phyloP scores from a whole-genome alignment of 2,888 invertebrate genomes.

The Protula sp. region DNA sequence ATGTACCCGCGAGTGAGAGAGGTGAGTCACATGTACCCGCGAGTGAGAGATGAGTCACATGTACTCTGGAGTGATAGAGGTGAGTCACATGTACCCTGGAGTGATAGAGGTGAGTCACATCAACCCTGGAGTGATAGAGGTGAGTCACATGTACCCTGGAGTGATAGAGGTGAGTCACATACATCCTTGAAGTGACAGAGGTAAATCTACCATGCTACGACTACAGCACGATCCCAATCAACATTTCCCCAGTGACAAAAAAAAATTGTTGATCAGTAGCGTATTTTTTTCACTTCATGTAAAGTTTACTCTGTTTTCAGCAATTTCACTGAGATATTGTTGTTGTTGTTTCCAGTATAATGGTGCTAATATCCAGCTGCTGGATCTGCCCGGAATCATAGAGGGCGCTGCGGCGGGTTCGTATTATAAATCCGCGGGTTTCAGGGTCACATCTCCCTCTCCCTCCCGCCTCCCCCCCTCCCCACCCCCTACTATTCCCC shows the following conservation, averaged over 20 bases:
- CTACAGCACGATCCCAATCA: too few relatives aligned
- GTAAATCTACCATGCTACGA: too few relatives aligned
- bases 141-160: background rate
- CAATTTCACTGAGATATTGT: background rate
- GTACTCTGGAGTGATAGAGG: background rate
- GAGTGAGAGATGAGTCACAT: background rate
- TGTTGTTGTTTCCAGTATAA: constrained; percentile 63
- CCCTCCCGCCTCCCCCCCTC: too few relatives aligned
- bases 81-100: background rate
- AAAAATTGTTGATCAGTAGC: too few relatives aligned
- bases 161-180: constrained; percentile 60
- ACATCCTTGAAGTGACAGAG: constrained; percentile 57
- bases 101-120: background rate
- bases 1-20: constrained; percentile 97
- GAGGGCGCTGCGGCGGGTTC: constrained; percentile 90
- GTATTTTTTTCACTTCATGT: too few relatives aligned
- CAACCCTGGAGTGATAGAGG: background rate
- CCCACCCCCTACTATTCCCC: too few relatives aligned
- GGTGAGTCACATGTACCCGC: constrained; percentile 29
- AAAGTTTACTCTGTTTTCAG: background rate
- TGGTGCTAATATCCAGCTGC: constrained; percentile 95
- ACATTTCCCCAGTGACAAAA: too few relatives aligned
- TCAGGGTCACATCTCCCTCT: too few relatives aligned
- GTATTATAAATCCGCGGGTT: constrained; percentile 1
- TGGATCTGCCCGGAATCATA: constrained; percentile 98